These are phyloP conservation scores for Hoplostethus atlanticus DNA, from an alignment of 2,797 vertebrate genomes.

Conservation along the genomic window DNA sequence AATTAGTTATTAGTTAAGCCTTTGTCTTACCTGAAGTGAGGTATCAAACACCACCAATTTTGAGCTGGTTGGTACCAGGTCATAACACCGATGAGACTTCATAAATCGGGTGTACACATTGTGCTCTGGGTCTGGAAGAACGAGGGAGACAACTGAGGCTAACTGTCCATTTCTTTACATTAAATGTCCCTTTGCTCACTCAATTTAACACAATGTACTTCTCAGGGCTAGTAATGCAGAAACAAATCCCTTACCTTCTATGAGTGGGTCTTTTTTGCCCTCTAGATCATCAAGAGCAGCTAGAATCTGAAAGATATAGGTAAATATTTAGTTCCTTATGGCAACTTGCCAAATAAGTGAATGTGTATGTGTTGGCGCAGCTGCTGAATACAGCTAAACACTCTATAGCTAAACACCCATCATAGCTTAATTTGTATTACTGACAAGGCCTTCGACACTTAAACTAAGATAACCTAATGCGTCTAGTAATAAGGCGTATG, in stretches of 20 bases:
- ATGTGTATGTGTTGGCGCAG: neutral
- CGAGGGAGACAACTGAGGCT: neutral
- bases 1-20: neutral
- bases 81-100: constrained; percentile 97
- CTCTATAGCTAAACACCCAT: neutral
- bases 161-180: neutral
- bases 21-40: constrained; percentile 90
- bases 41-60: constrained; percentile 98
- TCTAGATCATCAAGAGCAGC: constrained; percentile 82
- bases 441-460: too few species aligned
- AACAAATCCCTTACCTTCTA: constrained; percentile 75
- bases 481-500: too few species aligned
- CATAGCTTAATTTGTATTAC: too few species aligned
- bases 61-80: constrained; percentile 97
- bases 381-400: too few species aligned
- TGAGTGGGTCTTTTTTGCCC: constrained; percentile 78
- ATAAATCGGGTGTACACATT: constrained; percentile 95
- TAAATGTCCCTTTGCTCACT: neutral
- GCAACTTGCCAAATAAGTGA: neutral
- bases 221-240: neutral
- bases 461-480: too few species aligned
- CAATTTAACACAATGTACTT: neutral
- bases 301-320: constrained; percentile 80
- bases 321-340: neutral
- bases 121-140: constrained; percentile 83